Evolutionary conservation across 2,888 invertebrate genomes (phyloP), one percentile per base, ranked within the genome.

Genomic region (Saturnia pavonia): DNA sequence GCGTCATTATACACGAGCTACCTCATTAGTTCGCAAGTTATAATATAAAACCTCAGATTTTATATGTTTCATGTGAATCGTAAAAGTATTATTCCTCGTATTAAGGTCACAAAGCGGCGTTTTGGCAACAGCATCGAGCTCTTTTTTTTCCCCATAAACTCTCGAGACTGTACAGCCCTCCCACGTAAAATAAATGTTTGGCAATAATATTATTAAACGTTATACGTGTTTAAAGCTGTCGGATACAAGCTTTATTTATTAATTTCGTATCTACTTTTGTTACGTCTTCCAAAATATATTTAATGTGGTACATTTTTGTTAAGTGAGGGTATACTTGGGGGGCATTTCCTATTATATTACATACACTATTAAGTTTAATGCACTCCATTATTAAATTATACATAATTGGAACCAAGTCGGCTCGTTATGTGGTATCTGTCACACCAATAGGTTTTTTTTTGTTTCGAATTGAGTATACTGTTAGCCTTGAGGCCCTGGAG

Each of bases 361-460:
- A 54, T 54, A 91, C 88, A 88, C 88, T 89, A 88, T 90, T 91
- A 90, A 89, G 89, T 90, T 91, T 88, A 87, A 87, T 90, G 89
- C 91, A 91, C 91, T 90, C 87, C 88, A 88, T 88, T 67, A 34
- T 65, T 65, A 84, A 86, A 85, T 82, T 85, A 82, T 82, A 77
- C 79, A 78, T 81, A 77, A 74, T 78, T 77, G 75, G 76, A 75
- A 77, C 76, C 75, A 78, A 76, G 78, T 76, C 75, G 80, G 80
- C 75, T 51, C 22, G 51, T 65, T 70, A 40, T 60, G 69, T 48
- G 67, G n/a, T 16, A 60, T 25, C 68, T 7, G n/a, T 60, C 48
- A 65, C 6, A 16, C 11, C 7, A 19, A 63, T 69, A 63, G 27
- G 42, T n/a, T n/a, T n/a, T n/a, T n/a, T n/a, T n/a, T n/a, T n/a